phyloP scores from a whole-genome alignment of 92 coral and sea anemone genomes.

The Porites evermanni region DNA sequence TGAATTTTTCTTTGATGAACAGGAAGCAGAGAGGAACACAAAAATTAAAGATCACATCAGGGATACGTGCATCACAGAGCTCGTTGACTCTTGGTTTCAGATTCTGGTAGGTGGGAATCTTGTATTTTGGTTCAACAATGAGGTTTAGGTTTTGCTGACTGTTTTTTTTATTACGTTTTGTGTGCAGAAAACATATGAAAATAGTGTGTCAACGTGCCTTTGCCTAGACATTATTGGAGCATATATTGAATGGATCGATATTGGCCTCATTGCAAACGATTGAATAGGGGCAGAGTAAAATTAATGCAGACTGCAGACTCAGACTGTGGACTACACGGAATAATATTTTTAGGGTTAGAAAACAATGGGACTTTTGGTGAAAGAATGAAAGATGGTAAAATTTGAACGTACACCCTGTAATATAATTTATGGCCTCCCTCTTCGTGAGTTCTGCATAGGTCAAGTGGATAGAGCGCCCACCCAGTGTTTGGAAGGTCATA shows the following conservation, averaged over 20 bases:
- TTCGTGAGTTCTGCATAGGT: too few relatives aligned
- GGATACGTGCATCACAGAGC: slow-evolving; percentile 78
- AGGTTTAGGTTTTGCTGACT: not conserved
- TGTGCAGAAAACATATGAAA: slow-evolving; percentile 84
- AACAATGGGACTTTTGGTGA: too few relatives aligned
- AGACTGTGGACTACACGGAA: too few relatives aligned
- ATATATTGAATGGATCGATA: slow-evolving; percentile 97
- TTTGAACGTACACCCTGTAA: too few relatives aligned
- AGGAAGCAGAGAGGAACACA: slow-evolving; percentile 89
- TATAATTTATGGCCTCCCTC: too few relatives aligned
- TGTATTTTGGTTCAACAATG: not conserved
- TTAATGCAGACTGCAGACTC: too few relatives aligned
- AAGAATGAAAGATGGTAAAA: too few relatives aligned
- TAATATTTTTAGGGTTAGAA: too few relatives aligned
- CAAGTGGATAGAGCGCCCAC: too few relatives aligned
- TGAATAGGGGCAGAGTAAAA: too few relatives aligned
- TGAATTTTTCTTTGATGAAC: not conserved
- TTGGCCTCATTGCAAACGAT: not conserved
- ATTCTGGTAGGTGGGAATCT: slow-evolving; percentile 72
- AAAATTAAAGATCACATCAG: slow-evolving; percentile 95
- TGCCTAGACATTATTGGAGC: slow-evolving; percentile 95
- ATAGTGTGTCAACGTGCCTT: slow-evolving; percentile 77
- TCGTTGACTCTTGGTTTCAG: slow-evolving; percentile 89
- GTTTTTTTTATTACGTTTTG: not conserved
- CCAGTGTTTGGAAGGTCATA: too few relatives aligned